phyloP scores from a whole-genome alignment of 2,113 vertebrate genomes.

The Pelecanoides urinatrix region DNA sequence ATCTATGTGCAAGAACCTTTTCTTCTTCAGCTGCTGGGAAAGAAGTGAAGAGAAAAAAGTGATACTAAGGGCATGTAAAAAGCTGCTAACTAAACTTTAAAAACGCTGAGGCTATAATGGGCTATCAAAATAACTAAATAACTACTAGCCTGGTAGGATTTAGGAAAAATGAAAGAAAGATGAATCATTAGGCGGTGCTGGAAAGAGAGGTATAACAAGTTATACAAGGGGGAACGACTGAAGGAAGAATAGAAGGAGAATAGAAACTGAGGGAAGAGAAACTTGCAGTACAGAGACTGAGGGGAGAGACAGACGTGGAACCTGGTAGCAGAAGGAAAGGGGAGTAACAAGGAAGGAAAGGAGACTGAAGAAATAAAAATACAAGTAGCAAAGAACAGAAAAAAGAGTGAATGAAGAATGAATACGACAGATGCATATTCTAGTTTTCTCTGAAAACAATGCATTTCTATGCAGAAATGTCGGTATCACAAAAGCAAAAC shows the following conservation, averaged over 20 bases:
- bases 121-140: background rate
- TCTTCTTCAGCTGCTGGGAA: background rate
- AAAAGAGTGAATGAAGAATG: background rate
- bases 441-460: background rate
- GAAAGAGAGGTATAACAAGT: background rate
- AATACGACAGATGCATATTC: rapidly evolving
- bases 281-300: background rate
- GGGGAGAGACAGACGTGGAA: background rate
- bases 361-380: background rate
- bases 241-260: background rate
- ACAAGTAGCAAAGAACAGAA: background rate
- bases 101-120: background rate
- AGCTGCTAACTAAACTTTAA: background rate
- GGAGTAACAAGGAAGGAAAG: background rate
- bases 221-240: background rate
- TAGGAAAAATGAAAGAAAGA: background rate
- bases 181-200: background rate
- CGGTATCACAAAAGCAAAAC: background rate
- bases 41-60: background rate
- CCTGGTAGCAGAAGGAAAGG: background rate
- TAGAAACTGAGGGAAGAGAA: background rate
- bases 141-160: background rate
- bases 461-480: background rate
- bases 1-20: background rate
- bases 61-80: background rate